phyloP scores from a whole-genome alignment of 2,888 invertebrate genomes.

The Bombylius discolor region DNA sequence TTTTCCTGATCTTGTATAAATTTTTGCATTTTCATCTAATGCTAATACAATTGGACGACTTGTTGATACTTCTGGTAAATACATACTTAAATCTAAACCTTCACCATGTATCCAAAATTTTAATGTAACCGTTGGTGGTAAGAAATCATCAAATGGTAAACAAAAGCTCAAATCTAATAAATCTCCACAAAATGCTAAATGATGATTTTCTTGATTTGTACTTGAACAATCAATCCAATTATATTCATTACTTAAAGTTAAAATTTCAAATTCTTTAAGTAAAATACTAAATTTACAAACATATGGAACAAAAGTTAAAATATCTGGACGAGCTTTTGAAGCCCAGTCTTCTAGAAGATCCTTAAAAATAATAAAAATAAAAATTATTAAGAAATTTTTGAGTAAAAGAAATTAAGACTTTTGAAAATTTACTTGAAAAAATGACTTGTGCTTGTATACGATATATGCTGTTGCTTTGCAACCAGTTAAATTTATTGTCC shows the following conservation, averaged over 20 bases:
- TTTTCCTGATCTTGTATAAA: conserved; percentile 63
- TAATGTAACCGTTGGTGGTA: conserved; percentile 77
- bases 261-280: conserved; percentile 88
- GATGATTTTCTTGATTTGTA: conserved; percentile 88
- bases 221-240: conserved; percentile 99
- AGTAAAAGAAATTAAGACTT: not conserved
- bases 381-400: not conserved
- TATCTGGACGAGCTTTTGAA: conserved; percentile 82
- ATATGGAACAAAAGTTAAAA: conserved; percentile 91
- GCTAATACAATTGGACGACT: conserved; percentile 69
- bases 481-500: conserved; percentile 82
- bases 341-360: conserved; percentile 97
- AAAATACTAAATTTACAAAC: conserved; percentile 87
- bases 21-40: conserved; percentile 76
- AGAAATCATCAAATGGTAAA: conserved; percentile 86
- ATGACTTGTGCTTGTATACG: conserved; percentile 90
- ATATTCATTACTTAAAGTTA: conserved; percentile 87
- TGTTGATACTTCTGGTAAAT: conserved; percentile 84
- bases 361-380: conserved; percentile 18
- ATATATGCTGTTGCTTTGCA: conserved; percentile 88
- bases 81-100: conserved; percentile 79
- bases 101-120: conserved; percentile 94
- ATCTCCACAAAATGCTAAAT: conserved; percentile 88
- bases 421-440: conserved; percentile 53
- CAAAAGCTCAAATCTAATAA: conserved; percentile 86